Evolutionary conservation across 2,888 invertebrate genomes (phyloP).

Genomic region (Neocrepidodera transversa): DNA sequence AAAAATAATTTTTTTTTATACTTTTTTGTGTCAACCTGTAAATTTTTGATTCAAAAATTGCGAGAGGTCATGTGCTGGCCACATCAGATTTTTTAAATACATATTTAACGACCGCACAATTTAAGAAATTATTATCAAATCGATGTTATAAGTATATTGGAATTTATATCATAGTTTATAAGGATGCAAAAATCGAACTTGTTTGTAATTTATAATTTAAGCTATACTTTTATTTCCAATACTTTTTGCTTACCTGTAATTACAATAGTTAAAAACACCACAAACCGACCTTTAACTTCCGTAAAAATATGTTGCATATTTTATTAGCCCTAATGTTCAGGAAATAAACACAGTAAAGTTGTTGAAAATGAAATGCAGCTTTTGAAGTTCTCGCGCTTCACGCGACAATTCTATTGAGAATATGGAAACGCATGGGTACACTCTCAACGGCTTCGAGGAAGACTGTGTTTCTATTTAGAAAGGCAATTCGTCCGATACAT

Average conservation of each 20-base stretch:
- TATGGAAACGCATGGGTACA: background rate
- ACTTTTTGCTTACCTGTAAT: background rate
- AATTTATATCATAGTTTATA: background rate
- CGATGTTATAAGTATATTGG: too few species aligned
- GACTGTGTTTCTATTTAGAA: constrained; percentile 8
- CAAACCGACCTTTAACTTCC: background rate
- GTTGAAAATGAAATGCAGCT: background rate
- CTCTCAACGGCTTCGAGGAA: background rate
- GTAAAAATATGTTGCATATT: background rate
- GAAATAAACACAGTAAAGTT: too few species aligned
- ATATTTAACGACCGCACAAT: too few species aligned
- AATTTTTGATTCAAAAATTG: too few species aligned
- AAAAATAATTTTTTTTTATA: too few species aligned
- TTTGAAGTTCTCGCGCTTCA: background rate
- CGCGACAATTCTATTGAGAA: background rate
- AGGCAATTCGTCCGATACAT: background rate
- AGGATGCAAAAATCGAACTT: background rate
- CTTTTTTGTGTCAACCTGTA: too few species aligned
- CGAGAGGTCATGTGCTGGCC: too few species aligned
- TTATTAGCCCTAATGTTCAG: too few species aligned
- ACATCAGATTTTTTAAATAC: too few species aligned
- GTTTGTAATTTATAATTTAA: background rate
- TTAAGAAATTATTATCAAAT: too few species aligned
- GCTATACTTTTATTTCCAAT: background rate
- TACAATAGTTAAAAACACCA: background rate